Evolutionary conservation across 2,113 vertebrate genomes (phyloP).

Genomic region (Bungarus multicinctus): DNA sequence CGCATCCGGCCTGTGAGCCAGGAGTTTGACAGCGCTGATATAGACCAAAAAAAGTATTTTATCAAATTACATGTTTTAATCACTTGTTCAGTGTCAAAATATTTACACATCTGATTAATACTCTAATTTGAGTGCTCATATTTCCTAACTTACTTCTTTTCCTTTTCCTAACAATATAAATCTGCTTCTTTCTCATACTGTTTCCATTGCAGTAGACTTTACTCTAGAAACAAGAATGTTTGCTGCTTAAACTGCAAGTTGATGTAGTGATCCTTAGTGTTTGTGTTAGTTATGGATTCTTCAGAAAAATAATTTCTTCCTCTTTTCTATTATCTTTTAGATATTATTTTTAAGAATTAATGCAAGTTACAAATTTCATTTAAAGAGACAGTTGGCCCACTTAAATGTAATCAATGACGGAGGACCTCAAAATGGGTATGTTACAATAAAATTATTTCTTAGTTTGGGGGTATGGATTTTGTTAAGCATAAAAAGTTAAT

Average conservation of each 20-base stretch:
- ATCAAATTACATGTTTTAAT: background rate
- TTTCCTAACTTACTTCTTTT: background rate
- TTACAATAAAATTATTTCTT: background rate
- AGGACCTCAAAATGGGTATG: slow-evolving; percentile 93
- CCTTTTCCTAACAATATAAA: background rate
- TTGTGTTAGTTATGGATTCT: background rate
- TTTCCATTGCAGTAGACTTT: background rate
- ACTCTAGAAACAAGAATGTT: background rate
- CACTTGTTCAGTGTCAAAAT: background rate
- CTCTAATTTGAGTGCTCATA: background rate
- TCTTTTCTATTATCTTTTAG: slow-evolving; percentile 64
- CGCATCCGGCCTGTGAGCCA: no score
- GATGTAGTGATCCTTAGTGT: background rate
- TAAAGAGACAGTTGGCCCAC: slow-evolving; percentile 91
- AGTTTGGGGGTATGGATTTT: background rate
- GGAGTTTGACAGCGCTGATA: no score
- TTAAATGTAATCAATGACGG: slow-evolving; percentile 93
- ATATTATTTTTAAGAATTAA: slow-evolving; percentile 94
- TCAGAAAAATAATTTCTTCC: background rate
- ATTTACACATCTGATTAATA: background rate
- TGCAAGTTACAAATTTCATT: slow-evolving; percentile 88
- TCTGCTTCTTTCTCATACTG: background rate
- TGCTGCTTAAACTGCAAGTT: background rate
- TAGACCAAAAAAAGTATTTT: background rate
- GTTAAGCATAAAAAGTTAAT: background rate